Evolutionary conservation across 2,888 invertebrate species (phyloP), one percentile per base, ranked within the genome.

Genomic region (Synergus itoensis): DNA sequence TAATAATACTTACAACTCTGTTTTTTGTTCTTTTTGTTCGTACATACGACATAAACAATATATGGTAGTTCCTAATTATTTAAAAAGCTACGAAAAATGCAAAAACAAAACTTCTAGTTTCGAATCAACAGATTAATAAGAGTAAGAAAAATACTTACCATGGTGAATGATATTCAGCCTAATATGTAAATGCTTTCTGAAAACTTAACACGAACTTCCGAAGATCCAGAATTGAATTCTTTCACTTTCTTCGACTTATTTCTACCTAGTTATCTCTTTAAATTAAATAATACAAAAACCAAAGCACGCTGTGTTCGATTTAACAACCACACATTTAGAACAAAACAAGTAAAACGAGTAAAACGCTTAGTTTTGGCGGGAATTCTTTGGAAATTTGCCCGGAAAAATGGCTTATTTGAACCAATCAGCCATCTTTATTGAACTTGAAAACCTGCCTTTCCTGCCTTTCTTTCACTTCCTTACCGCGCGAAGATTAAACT

Each of bases 251-350:
- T 62, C 18, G 7, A 14, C 18, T 12, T 45, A 67, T 45, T 45
- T 14, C 8, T 1, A 41, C 41, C 7, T 12, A 8, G 3, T 12
- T 67, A 45, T 16, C 21, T 4, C 28, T 45, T 7, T 16, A 43
- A 67, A 67, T 45, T 16, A 67, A 67, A 67, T 43, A 67, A 67
- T 43, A 8, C 14, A 45, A 67, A 45, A 67, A 21, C 21, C 67
- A 43, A 8, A 43, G 45, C 67, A 67, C 67, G 41, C 41, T 64
- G 36, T n/a, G 36, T 16, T n/a, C 5, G 63, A 36, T 63, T 65
- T 65, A 41, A 41, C 18, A 41, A 41, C 7, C 12, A 65, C 9
- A 18, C 14, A 43, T 28, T 62, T 28, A 1, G 14, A 67, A 67
- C 67, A 45, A 45, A 67, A 67, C 67, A 67, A 43, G 65, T 63